Conservation (phyloP, 2,888 invertebrate species). For the Vesta saturnalis region DNA sequence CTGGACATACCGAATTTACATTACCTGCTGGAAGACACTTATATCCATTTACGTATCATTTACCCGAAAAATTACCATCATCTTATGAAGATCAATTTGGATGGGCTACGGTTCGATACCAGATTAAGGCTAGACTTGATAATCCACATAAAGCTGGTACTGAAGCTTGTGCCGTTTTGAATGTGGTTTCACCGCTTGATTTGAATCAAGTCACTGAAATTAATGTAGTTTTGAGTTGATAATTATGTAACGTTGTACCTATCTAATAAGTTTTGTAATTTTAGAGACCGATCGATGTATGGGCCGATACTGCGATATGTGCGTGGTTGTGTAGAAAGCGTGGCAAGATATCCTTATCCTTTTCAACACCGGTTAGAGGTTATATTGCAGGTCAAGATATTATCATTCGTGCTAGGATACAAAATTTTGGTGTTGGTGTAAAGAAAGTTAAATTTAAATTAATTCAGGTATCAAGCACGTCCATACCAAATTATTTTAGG, state of each 20-base stretch:
- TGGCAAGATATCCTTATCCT: not conserved
- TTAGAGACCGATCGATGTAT: not conserved
- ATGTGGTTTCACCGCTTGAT: conserved; percentile 49
- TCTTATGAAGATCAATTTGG: conserved; percentile 45
- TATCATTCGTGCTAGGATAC: conserved; percentile 74
- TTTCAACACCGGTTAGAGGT: conserved; percentile 61
- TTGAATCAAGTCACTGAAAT: conserved; percentile 35
- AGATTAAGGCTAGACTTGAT: conserved; percentile 49
- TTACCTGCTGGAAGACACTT: conserved; percentile 50
- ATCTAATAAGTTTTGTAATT: not conserved
- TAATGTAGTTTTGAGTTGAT: conserved; percentile 22
- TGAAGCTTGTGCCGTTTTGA: conserved; percentile 47
- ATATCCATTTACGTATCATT: conserved; percentile 48
- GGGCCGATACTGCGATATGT: conserved; percentile 13
- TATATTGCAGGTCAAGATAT: conserved; percentile 81
- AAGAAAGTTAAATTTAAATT: conserved; percentile 13
- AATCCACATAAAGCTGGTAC: conserved; percentile 51
- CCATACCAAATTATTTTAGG: not conserved
- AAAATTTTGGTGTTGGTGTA: conserved; percentile 65
- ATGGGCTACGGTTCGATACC: conserved; percentile 48
- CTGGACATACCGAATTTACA: conserved; percentile 17
- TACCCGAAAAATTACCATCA: conserved; percentile 50
- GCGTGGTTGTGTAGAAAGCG: conserved; percentile 16
- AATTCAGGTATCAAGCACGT: not conserved
- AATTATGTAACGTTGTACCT: not conserved